Evolutionary conservation across 2,888 invertebrate species (phyloP).

Genomic region (Agriopis aurantiaria): DNA sequence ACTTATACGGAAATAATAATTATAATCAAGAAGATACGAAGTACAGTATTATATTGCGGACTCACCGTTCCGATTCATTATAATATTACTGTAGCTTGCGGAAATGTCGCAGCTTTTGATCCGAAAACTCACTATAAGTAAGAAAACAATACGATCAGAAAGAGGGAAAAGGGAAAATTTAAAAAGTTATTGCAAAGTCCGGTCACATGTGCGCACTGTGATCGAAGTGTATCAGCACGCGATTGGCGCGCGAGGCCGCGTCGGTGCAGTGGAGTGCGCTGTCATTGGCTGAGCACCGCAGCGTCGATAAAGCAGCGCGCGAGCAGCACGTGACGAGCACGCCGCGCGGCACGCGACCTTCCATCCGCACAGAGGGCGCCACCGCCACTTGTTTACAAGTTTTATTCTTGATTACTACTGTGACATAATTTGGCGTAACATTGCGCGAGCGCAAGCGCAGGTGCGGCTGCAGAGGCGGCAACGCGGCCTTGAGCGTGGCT

Average conservation of each 20-base stretch:
- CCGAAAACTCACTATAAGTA: conserved; percentile 14
- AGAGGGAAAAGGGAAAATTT: conserved; percentile 39
- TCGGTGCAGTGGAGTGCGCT: conserved; percentile 54
- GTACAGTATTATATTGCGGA: conserved; percentile 38
- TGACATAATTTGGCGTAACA: conserved; percentile 76
- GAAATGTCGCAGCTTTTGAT: conserved; percentile 12
- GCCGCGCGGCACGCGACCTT: conserved; percentile 51
- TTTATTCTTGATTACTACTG: conserved; percentile 47
- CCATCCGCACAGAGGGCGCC: conserved; percentile 63
- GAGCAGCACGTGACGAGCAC: conserved; percentile 68
- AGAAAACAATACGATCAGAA: conserved; percentile 35
- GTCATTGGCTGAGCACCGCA: conserved; percentile 58
- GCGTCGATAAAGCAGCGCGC: conserved; percentile 62
- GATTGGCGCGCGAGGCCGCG: conserved; percentile 62
- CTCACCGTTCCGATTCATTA: conserved; percentile 76
- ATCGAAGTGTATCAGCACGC: conserved; percentile 57
- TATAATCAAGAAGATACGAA: not conserved
- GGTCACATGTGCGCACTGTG: conserved; percentile 80
- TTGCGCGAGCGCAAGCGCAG: conserved; percentile 20
- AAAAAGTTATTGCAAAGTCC: conserved; percentile 48
- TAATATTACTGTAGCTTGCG: conserved; percentile 31
- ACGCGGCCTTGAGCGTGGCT: conserved; percentile 16
- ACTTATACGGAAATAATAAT: conserved; percentile 1
- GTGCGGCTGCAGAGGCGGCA: conserved; percentile 5
- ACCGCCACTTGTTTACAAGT: conserved; percentile 66